Base-by-base conservation (phyloP, 2,113 vertebrate genomes). In the Macrotus californicus region DNA sequence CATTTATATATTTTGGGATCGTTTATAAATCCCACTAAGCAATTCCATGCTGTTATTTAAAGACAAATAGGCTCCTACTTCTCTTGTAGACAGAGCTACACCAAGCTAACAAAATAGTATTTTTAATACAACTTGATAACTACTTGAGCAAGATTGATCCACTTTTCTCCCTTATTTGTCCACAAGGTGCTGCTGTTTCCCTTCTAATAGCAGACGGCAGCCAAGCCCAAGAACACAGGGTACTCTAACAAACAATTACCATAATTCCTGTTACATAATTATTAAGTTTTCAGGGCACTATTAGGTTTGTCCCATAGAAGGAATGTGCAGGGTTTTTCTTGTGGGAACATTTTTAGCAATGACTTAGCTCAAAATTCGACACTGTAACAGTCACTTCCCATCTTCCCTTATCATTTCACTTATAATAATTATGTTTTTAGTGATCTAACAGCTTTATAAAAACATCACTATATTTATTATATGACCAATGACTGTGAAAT, bases 131-230 rank as follows among this genome's bases (percentile, higher is more conserved):
- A 31, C 11, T 7, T 34, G 21, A 31, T 73, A 15, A 31, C 0
- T 48, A 29, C 19, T 77, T 70, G 54, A 86, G n/a, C 48, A 64
- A 79, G 85, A 83, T n/a, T 24, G 84, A 52, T 1, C 15, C 16
- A 75, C 9, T 92, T 89, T 95, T 95, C 89, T 96, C 96, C 5
- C 50, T 10, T 41, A 0, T 52, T 94, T 96, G 91, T 94, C 98
- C 98, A 98, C 96, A 94, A 98, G 98, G 75, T 97, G 98, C 0
- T 91, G 97, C 96, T 98, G 3, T 92, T 97, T 85, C 89, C 86
- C 94, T 84, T 93, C 64, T 41, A 95, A 86, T 54, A 54, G 92
- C 43, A 41, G 3, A 36, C 79, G 52, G 70, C 4, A 2, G 50
- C 54, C 24, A 22, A 12, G n/a, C 29, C n/a, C 70, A 95, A 48